Evolutionary conservation across 2,888 invertebrate species (phyloP).

Genomic region (Odontocolon sp.): DNA sequence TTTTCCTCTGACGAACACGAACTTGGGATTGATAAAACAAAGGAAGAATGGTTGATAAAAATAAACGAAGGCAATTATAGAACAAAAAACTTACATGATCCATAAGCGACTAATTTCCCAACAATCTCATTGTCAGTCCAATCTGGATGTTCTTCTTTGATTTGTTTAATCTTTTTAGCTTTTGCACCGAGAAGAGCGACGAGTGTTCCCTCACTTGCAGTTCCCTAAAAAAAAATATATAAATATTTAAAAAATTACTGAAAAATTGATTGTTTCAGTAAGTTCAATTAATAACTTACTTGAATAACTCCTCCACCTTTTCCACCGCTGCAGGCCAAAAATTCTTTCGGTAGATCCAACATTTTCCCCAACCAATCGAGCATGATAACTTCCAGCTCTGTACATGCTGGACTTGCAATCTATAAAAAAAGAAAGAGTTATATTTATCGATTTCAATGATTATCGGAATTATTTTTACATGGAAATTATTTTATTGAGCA

Average conservation of each 20-base stretch:
- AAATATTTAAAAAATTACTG: not conserved
- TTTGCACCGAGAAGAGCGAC: slow-evolving; percentile 96
- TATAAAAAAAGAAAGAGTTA: slow-evolving; percentile 77
- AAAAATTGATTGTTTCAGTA: not conserved
- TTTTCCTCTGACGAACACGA: slow-evolving; percentile 1
- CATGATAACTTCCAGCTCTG: slow-evolving; percentile 97
- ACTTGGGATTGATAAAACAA: not conserved
- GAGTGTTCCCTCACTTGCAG: slow-evolving; percentile 96
- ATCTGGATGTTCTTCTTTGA: slow-evolving; percentile 88
- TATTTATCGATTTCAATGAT: not conserved
- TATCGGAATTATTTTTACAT: slow-evolving; percentile 1
- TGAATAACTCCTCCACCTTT: slow-evolving; percentile 93
- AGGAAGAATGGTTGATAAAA: not conserved
- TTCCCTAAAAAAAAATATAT: slow-evolving; percentile 84
- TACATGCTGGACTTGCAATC: slow-evolving; percentile 97
- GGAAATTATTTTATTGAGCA: slow-evolving; percentile 69
- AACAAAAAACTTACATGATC: slow-evolving; percentile 86
- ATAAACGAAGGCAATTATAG: not conserved
- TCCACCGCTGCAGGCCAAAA: slow-evolving; percentile 90
- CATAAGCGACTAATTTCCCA: slow-evolving; percentile 92
- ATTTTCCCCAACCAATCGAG: slow-evolving; percentile 98
- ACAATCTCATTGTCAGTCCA: slow-evolving; percentile 88
- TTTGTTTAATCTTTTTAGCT: slow-evolving; percentile 86
- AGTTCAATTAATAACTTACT: no score
- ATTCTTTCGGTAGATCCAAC: slow-evolving; percentile 92